Conservation (phyloP, 2,113 vertebrate genomes). For the Nothoprocta perdicaria region DNA sequence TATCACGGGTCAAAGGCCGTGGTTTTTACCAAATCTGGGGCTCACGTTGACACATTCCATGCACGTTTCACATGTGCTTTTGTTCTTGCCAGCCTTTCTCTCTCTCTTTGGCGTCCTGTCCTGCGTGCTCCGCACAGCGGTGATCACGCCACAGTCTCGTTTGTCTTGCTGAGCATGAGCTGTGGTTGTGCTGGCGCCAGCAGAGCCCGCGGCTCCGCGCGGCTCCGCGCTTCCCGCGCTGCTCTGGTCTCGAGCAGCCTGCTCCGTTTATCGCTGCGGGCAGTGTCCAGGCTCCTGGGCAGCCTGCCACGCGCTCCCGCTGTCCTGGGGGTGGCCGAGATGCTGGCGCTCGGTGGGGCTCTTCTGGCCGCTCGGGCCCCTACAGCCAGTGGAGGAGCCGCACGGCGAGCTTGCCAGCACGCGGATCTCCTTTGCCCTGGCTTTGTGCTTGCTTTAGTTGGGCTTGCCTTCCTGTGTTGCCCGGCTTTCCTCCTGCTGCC, state of each 20-base stretch:
- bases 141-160: not conserved
- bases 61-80: not conserved
- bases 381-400: fast-evolving
- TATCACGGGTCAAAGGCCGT: not conserved
- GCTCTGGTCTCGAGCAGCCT: not conserved
- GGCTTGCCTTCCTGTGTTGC: not conserved
- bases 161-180: not conserved
- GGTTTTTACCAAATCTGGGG: not conserved
- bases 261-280: not conserved
- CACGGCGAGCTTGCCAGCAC: fast-evolving
- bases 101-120: not conserved
- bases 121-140: not conserved
- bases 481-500: not conserved
- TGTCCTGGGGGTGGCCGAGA: not conserved
- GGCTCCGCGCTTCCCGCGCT: not conserved
- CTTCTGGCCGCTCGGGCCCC: not conserved
- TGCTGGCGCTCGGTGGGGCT: fast-evolving
- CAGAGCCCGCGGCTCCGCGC: too few relatives aligned
- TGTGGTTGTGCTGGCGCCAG: not conserved
- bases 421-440: not conserved
- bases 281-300: not conserved
- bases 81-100: not conserved
- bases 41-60: not conserved
- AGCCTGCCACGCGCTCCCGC: not conserved
- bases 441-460: fast-evolving